Base-by-base conservation (phyloP, 2,113 vertebrate species). In the Diglossa brunneiventris region DNA sequence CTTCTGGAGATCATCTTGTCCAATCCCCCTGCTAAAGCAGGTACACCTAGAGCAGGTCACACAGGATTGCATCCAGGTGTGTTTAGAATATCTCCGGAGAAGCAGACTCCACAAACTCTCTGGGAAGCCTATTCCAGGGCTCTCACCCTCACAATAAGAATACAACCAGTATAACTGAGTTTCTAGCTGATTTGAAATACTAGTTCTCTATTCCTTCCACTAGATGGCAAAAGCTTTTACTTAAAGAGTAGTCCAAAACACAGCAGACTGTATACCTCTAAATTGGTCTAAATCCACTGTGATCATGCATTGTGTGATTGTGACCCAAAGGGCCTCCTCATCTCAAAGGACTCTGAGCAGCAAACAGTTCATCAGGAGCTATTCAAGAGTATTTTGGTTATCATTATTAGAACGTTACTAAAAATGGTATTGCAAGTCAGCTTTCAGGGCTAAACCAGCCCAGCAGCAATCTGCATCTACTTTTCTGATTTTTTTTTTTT, bases 141-240 rank as follows among this genome's bases (percentile, higher is more conserved):
- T 61, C 46, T 76, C 55, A 62, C 8, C 26, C 22, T 70, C 41
- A 70, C 15, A 49, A 8, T 14, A 33, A 55, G 49, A 47, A 28
- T 11, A 37, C 6, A n/a, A 59, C 3, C 58, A 61, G 26, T 23
- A 8, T 19, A 39, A 92, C 15, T 23, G 15, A 11, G 4, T 88
- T 75, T 68, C 53, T 41, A n/a, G 30, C 44, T 44, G 47, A 90
- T 59, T 53, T 50, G 64, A 87, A 95, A 83, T 74, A 82, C 30
- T 85, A 91, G 63, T 67, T 93, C 62, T 84, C 66, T 59, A 28
- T 61, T 88, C 61, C 77, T 92, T 89, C 96, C 96, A 96, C 96
- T 86, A 98, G 97, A 72, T 92, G 96, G 96, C 95, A 97, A 91
- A 94, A 80, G 46, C 49, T 93, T 91, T 91, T 75, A 69, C 80